phyloP scores from a whole-genome alignment of 2,113 vertebrate species.

The Leptobrachium ailaonicum region DNA sequence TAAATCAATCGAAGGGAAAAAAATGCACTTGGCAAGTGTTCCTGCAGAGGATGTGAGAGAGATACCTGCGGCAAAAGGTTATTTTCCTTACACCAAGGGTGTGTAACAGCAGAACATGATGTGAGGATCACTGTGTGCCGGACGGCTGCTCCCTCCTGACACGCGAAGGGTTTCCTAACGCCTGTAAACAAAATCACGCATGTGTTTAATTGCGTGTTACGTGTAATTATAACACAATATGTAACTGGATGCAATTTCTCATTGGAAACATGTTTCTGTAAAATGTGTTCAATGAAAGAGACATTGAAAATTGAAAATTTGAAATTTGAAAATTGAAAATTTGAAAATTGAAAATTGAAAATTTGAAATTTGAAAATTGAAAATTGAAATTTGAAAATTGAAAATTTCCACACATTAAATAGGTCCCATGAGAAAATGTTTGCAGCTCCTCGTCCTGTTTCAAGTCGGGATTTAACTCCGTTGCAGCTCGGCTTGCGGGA shows the following conservation, averaged over 20 bases:
- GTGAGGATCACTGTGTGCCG: neutral
- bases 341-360: too few species aligned
- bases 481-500: too few species aligned
- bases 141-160: neutral
- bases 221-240: neutral
- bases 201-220: neutral
- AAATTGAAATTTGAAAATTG: too few species aligned
- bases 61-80: neutral
- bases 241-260: neutral
- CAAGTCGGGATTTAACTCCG: too few species aligned
- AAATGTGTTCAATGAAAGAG: neutral
- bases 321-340: too few species aligned
- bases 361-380: too few species aligned
- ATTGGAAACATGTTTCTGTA: neutral
- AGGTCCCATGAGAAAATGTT: too few species aligned
- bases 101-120: neutral
- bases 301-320: neutral
- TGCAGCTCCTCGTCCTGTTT: too few species aligned
- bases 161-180: neutral
- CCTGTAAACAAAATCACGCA: neutral
- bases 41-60: neutral
- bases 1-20: neutral
- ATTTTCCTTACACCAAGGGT: conserved; percentile 11
- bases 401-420: too few species aligned
- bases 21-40: neutral